Evolutionary conservation across 2,888 invertebrate genomes (phyloP).

Genomic region (Andrena haemorrhoa): DNA sequence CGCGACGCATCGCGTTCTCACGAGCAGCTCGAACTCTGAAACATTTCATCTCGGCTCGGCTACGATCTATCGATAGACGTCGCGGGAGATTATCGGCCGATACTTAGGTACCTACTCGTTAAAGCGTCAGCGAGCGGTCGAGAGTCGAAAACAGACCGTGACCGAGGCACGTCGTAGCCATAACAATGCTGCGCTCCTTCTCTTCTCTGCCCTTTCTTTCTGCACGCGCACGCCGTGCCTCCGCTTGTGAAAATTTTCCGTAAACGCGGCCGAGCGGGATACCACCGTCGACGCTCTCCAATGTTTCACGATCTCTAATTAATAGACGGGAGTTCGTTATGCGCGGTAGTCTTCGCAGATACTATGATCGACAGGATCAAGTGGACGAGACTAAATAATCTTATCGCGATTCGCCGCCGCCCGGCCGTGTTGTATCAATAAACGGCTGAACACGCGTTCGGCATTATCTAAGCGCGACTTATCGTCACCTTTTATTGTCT

Average conservation of each 20-base stretch:
- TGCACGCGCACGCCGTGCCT: not conserved
- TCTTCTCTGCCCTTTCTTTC: conserved; percentile 44
- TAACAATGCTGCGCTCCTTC: conserved; percentile 78
- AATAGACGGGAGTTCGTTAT: not conserved
- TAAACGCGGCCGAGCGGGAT: not conserved
- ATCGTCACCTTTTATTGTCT: conserved; percentile 44
- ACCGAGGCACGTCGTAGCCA: conserved; percentile 81
- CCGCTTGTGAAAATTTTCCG: conserved; percentile 11
- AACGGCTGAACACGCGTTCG: conserved; percentile 67
- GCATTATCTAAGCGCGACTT: conserved; percentile 66
- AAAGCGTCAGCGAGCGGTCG: conserved; percentile 30
- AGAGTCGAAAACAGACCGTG: conserved; percentile 67
- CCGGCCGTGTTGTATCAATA: conserved; percentile 61
- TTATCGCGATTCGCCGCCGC: conserved; percentile 62
- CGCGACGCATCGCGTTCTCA: not conserved
- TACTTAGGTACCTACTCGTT: not conserved
- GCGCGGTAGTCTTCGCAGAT: too few relatives aligned
- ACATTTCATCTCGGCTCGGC: too few relatives aligned
- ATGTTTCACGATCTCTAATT: not conserved
- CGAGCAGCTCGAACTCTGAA: not conserved
- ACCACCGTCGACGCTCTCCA: not conserved
- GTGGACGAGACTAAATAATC: conserved; percentile 41
- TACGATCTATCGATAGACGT: not conserved
- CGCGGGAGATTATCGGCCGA: not conserved
- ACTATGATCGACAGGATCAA: not conserved